These are phyloP conservation scores for Eupristina koningsbergeri DNA, from an alignment of 1,140 invertebrate species.

Conservation along the genomic window DNA sequence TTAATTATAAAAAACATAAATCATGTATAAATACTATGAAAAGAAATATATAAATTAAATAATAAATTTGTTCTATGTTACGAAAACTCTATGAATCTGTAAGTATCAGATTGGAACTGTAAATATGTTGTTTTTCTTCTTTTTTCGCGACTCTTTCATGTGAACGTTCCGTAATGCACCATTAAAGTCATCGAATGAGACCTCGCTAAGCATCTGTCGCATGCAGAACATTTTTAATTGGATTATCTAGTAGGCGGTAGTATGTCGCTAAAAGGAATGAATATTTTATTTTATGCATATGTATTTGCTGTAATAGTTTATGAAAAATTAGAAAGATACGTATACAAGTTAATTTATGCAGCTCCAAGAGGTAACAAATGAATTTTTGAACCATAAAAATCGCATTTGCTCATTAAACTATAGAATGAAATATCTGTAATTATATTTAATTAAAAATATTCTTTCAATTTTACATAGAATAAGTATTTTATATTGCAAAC, in stretches of 20 bases:
- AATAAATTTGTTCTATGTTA: neutral
- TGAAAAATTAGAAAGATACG: conserved; percentile 3
- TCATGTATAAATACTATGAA: too few relatives aligned
- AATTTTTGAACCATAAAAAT: neutral
- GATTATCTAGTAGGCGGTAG: conserved; percentile 20
- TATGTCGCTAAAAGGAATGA: conserved; percentile 4
- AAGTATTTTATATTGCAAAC: too few relatives aligned
- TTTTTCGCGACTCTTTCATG: neutral
- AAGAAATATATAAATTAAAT: neutral
- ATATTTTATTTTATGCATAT: conserved; percentile 1
- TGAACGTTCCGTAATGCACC: conserved; percentile 26
- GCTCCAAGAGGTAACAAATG: neutral
- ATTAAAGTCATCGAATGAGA: conserved; percentile 45
- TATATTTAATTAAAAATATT: too few relatives aligned
- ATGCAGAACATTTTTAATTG: conserved; percentile 33
- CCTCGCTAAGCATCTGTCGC: conserved; percentile 33
- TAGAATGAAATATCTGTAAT: too few relatives aligned
- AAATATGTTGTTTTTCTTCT: conserved; percentile 11
- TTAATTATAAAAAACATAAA: too few relatives aligned
- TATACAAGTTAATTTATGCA: neutral
- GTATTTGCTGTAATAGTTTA: neutral
- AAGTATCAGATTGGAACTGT: neutral
- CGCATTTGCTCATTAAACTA: too few relatives aligned
- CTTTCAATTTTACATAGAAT: too few relatives aligned
- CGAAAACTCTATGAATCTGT: conserved; percentile 12